Percentiles rank a stretch among this genome's conserved stretches.
These are phyloP conservation scores for Typhlichthys eigenmanni DNA, from an alignment of 2,797 vertebrate species.

Conservation along the genomic window DNA sequence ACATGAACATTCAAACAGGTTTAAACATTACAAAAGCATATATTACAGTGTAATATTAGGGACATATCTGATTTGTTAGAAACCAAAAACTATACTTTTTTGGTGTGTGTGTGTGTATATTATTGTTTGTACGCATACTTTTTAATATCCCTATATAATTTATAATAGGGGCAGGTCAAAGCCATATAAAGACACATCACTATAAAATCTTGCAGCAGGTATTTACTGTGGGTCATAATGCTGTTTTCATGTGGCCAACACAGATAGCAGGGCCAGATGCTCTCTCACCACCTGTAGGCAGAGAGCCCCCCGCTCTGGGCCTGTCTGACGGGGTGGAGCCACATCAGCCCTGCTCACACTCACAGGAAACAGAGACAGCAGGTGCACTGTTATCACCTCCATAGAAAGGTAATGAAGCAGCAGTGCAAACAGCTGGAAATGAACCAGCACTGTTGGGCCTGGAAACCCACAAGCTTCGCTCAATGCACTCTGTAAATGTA, in stretches of 20 bases:
- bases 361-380: conserved; percentile 69
- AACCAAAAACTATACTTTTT: too few relatives aligned
- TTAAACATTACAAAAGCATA: too few relatives aligned
- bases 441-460: conserved; percentile 46
- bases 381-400: conserved; percentile 75
- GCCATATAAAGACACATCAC: conserved; percentile 30
- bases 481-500: conserved; percentile 21
- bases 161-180: conserved; percentile 2
- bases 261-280: conserved; percentile 34
- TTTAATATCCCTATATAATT: too few relatives aligned
- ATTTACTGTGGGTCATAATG: conserved; percentile 16
- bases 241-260: conserved; percentile 28
- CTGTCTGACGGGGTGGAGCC: conserved; percentile 47
- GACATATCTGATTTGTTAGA: too few relatives aligned
- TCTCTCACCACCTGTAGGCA: conserved; percentile 62
- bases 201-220: conserved; percentile 31
- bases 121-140: not conserved
- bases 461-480: conserved; percentile 23
- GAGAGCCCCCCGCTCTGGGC: conserved; percentile 12
- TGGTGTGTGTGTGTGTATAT: conserved; percentile 2
- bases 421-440: conserved; percentile 71
- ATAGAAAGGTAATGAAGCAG: conserved; percentile 69
- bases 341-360: conserved; percentile 55
- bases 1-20: too few relatives aligned
- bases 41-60: too few relatives aligned